phyloP scores from a whole-genome alignment of 35 echinoderm and acorn worm genomes.

The Stichopus chloronotus region DNA sequence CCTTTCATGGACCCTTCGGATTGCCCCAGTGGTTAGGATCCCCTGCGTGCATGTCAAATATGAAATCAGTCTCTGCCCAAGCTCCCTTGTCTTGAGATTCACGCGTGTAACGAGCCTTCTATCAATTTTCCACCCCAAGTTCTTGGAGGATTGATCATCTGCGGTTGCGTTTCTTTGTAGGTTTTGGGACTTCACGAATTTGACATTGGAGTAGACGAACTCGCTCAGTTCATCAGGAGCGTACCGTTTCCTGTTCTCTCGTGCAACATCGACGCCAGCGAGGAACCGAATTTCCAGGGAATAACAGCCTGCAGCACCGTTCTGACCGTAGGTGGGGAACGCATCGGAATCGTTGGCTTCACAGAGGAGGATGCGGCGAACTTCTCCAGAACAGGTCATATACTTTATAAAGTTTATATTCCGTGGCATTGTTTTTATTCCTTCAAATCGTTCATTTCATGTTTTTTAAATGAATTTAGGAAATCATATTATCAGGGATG shows the following conservation, averaged over 20 bases:
- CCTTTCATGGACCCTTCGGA: too few relatives aligned
- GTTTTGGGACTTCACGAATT: slow-evolving; percentile 90
- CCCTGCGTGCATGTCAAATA: too few relatives aligned
- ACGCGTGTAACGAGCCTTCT: background rate
- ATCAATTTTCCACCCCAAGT: background rate
- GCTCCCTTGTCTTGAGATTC: too few relatives aligned
- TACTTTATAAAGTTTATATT: background rate
- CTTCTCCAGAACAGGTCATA: slow-evolving; percentile 63
- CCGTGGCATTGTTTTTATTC: background rate
- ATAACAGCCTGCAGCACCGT: slow-evolving; percentile 53
- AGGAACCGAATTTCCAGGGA: slow-evolving; percentile 45
- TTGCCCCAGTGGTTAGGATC: too few relatives aligned
- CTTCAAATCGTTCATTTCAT: background rate
- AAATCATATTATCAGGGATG: too few relatives aligned
- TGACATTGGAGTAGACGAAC: slow-evolving; percentile 70
- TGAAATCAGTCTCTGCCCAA: too few relatives aligned
- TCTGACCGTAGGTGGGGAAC: slow-evolving; percentile 53
- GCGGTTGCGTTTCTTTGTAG: slow-evolving; percentile 9
- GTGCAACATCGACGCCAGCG: slow-evolving; percentile 71
- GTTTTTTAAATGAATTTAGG: too few relatives aligned
- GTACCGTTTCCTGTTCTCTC: slow-evolving; percentile 68
- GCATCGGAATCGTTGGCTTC: slow-evolving; percentile 73
- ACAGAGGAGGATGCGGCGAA: slow-evolving; percentile 48
- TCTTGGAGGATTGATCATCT: too few relatives aligned
- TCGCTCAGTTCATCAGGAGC: slow-evolving; percentile 75